Base-by-base conservation (phyloP, 2,888 invertebrate genomes). In the Drosophila recens region DNA sequence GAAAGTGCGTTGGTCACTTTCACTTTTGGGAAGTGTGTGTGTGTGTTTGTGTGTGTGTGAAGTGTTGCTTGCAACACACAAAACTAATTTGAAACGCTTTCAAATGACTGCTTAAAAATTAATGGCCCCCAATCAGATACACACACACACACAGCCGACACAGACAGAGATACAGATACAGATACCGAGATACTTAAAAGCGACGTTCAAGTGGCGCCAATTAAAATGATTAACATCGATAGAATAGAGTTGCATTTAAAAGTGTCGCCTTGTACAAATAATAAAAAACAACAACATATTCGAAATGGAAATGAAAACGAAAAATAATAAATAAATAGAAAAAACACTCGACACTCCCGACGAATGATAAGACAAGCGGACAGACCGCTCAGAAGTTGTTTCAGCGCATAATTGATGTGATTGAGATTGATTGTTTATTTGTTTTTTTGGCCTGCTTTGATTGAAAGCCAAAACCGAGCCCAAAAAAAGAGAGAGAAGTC, bases 381-480 rank as follows among this genome's bases (percentile, higher is more conserved):
- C 69, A 63, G 76, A 23, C 27, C 5, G 27, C 72, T 75, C 78
- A 80, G 65, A 83, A 77, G 81, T 72, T 82, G 82, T 84, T 72
- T 80, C 78, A 45, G 49, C 87, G 84, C 87, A 89, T 89, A 83
- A 84, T 84, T 87, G 84, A 89, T 89, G 84, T 89, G 89, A 89
- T 84, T 89, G 88, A 84, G 89, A 81, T 84, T 84, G 84, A 84
- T 84, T 89, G 82, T 85, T 87, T 84, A 81, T 89, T 83, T 87
- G 83, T 80, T 86, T 77, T 70, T 71, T 62, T 67, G 67, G 69
- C 51, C 46, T 42, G 79, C 54, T 70, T 77, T 72, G 67, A 79
- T 75, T 72, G 69, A 82, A 75, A 69, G 67, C 75, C 67, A 59
- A 67, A 53, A 61, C 71, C 67, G 54, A 51, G 20, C 27, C 46